These are phyloP conservation scores for Amiota minor DNA, from an alignment of 2,888 invertebrate species.

Conservation along the genomic window DNA sequence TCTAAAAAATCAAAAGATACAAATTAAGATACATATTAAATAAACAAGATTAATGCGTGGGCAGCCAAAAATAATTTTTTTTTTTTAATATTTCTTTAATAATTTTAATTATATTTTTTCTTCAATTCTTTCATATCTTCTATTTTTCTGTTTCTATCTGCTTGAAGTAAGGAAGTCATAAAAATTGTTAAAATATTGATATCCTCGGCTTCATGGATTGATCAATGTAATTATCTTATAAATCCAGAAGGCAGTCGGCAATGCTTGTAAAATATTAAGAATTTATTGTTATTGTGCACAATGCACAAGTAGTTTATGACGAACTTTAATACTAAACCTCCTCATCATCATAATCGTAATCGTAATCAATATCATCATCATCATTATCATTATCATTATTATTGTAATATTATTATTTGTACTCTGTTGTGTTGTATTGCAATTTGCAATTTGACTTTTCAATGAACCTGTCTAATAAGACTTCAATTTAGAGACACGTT, in stretches of 20 bases:
- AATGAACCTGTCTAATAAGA: constrained; percentile 50
- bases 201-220: too few relatives aligned
- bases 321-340: too few relatives aligned
- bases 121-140: too few relatives aligned
- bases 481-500: constrained; percentile 56
- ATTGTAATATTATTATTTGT: not conserved
- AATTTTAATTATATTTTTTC: not conserved
- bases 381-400: constrained; percentile 6
- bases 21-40: not conserved
- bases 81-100: not conserved
- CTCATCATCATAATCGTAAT: constrained; percentile 7
- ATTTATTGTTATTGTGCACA: too few relatives aligned
- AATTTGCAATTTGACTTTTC: constrained; percentile 48
- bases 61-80: not conserved
- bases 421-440: not conserved
- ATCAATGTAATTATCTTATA: too few relatives aligned
- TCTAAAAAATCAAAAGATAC: not conserved
- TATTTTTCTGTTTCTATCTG: too few relatives aligned
- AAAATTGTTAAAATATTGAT: too few relatives aligned
- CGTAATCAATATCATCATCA: constrained; percentile 5
- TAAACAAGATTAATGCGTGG: constrained; percentile 7
- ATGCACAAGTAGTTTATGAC: too few relatives aligned
- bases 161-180: too few relatives aligned
- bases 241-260: too few relatives aligned
- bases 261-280: too few relatives aligned